Percentiles rank a stretch among this genome's conserved stretches.
Conservation (phyloP, 2,113 vertebrate genomes). For the Campylomormyrus tamandua region DNA sequence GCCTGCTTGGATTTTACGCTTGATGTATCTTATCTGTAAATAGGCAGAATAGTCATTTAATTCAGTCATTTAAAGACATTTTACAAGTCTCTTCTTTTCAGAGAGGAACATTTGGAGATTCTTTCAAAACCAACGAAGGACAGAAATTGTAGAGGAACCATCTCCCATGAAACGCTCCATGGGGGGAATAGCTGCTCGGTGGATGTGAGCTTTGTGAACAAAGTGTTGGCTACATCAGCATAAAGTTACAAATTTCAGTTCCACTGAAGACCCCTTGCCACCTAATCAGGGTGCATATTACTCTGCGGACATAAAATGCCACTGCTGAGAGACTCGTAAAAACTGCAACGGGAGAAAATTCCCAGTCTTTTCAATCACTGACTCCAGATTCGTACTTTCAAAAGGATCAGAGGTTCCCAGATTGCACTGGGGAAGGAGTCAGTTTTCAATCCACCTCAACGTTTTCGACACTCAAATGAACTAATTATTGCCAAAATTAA, state of each 20-base stretch:
- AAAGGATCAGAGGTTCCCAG: background rate
- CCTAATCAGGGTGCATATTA: background rate
- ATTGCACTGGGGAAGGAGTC: background rate
- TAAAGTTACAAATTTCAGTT: background rate
- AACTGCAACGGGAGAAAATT: background rate
- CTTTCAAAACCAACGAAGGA: background rate
- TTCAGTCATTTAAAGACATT: background rate
- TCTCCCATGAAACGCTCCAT: background rate
- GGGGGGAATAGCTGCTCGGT: background rate
- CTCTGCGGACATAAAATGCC: background rate
- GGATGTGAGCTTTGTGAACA: background rate
- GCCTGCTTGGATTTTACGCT: background rate
- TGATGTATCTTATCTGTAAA: background rate
- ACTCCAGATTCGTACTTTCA: background rate
- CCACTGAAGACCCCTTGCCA: background rate
- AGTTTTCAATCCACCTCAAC: background rate
- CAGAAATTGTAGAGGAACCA: background rate
- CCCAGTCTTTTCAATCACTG: background rate
- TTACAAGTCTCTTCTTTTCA: background rate
- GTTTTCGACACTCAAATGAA: background rate
- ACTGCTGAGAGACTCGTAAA: background rate
- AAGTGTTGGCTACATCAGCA: background rate
- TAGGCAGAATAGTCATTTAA: background rate
- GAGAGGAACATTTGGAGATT: constrained; percentile 1
- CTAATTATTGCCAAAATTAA: constrained; percentile 1